Base-by-base conservation (phyloP, 2,797 vertebrate genomes). In the Erithacus rubecula region DNA sequence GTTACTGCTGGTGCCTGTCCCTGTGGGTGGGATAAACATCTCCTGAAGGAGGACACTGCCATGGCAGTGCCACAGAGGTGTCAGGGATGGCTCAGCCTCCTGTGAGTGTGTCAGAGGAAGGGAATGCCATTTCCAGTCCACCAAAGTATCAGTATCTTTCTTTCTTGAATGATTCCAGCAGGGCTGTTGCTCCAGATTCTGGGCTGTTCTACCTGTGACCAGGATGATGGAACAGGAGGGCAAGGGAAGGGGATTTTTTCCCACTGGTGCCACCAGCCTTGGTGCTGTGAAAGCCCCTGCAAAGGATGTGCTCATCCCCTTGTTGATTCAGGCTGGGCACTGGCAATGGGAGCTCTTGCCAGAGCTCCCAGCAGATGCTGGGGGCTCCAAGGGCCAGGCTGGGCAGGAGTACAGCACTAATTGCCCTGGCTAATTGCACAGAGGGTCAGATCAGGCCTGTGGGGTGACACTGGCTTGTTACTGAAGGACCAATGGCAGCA, bases 21-120 rank as follows among this genome's bases (percentile, higher is more conserved):
- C 9, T 3, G 1, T 51, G 29, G 27, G 9, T 56, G 77, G 44
- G 52, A 43, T 29, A 29, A 62, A 47, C 15, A 34, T 15, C 44
- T 34, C 53, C 32, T 1, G 6, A 47, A 32, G 0, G 0, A 7
- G 6, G 68, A 44, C n/a, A 9, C 65, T 6, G 20, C 52, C 5
- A 1, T 24, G 69, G 30, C 18, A 7, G 29, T 65, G 55, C 36
- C 70, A 78, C n/a, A 16, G 47, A 32, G 15, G 12, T 3, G 1
- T 12, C 1, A 0, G 27, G 41, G 41, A 11, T 39, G 9, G 46
- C 51, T 34, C 11, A 7, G n/a, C 24, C 39, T 77, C 68, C 76
- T 1, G 2, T 8, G 21, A 30, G 51, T 29, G 6, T 0, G 0
- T 59, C 47, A 58, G 55, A 56, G 63, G 22, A 71, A 26, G 37